Conservation (phyloP, 1,140 invertebrate genomes). For the Drosophila sucinea region DNA sequence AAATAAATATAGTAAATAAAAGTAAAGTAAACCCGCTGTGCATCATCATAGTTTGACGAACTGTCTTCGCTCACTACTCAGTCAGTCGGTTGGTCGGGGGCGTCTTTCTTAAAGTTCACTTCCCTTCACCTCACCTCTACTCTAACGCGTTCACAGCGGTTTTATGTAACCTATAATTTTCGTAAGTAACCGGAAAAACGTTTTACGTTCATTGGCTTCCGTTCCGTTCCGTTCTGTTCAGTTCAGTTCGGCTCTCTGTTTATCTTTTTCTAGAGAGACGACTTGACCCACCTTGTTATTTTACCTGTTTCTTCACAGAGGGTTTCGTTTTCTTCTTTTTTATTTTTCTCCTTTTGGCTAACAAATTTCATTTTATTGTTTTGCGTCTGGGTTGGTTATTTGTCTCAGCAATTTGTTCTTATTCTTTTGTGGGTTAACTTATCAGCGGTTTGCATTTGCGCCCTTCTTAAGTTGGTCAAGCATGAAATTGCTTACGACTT, state of each 20-base stretch:
- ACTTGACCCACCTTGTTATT: constrained; percentile 22
- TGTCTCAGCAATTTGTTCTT: constrained; percentile 35
- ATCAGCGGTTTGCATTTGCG: constrained; percentile 30
- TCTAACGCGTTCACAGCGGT: constrained; percentile 6
- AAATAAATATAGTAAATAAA: constrained; percentile 47
- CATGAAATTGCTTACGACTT: constrained; percentile 7
- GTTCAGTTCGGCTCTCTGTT: neutral
- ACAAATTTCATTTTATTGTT: constrained; percentile 34
- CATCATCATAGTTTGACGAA: constrained; percentile 56
- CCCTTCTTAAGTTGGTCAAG: constrained; percentile 21
- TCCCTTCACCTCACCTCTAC: constrained; percentile 3
- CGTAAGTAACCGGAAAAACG: constrained; percentile 71
- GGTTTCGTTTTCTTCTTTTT: constrained; percentile 9
- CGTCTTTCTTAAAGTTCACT: neutral
- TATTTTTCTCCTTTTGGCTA: neutral
- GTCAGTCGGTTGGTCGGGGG: neutral
- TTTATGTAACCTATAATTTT: constrained; percentile 72
- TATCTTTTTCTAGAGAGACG: constrained; percentile 3
- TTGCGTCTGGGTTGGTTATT: constrained; percentile 37
- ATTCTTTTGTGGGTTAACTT: constrained; percentile 19
- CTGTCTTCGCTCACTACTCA: constrained; percentile 33
- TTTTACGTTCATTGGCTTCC: constrained; percentile 60
- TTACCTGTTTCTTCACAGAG: constrained; percentile 32
- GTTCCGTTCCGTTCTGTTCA: constrained; percentile 18
- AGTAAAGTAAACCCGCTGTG: constrained; percentile 34